Evolutionary conservation across 1,140 invertebrate genomes (phyloP), one percentile per base, ranked within the genome.

Genomic region (Chlorops oryzae): DNA sequence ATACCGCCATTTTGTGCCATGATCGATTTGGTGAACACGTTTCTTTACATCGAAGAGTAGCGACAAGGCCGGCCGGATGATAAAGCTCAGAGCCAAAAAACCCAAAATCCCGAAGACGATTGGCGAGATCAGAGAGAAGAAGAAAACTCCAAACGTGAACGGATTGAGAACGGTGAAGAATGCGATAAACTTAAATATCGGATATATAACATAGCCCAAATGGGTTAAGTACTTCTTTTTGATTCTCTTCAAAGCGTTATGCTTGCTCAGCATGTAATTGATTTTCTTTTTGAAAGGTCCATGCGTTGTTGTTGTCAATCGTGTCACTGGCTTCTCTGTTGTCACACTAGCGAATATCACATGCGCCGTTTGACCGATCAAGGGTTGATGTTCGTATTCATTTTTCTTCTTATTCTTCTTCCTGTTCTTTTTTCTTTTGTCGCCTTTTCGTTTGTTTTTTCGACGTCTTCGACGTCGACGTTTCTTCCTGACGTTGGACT

Each of bases 121-220:
- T 1, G 65, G 65, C 1, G 65, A 69, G 40, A 69, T 42, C 18
- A 69, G 47, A 5, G 52, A 57, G 40, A 69, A 69, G 2, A 69
- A 55, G 7, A 69, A 69, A 6, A 69, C 65, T 21, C 61, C 65
- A 39, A 69, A 27, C 1, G 65, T 69, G 12, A 69, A 69, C 10
- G 65, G 65, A 58, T 69, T 69, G 15, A 69, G 57, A 1, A 69
- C 58, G 5, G 65, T 69, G 39, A 69, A 69, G 56, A 69, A 69
- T 44, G 65, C 65, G 13, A 69, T 55, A 18, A 69, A 69, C 23
- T 69, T 69, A 10, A 69, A 55, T 13, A 69, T 69, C 0, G 65
- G 65, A 52, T 68, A 68, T 1, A 69, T 15, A 0, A 69, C 65
- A 39, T 69, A 65, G 0, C 61, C 59, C 37, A 69, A 56, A 52